A percentile compares a stretch with the other conserved stretches of the same genome.
Evolutionary conservation across 2,888 invertebrate genomes (phyloP).

Genomic region (Chirona hameri): DNA sequence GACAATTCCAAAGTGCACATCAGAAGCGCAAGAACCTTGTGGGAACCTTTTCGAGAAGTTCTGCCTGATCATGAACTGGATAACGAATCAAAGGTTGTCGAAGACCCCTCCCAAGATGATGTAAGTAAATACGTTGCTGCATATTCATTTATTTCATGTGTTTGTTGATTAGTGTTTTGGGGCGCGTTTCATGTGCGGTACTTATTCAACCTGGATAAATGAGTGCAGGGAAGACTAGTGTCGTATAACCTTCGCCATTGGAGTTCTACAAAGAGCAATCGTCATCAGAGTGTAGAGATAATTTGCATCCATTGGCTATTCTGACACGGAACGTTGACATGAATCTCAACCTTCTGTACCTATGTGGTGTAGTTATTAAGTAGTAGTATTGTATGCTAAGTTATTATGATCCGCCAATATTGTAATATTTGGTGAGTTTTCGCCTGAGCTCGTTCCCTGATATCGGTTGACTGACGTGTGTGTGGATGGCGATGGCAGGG

Average conservation of each 20-base stretch:
- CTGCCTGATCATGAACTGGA: neutral
- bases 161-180: too few species aligned
- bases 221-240: too few species aligned
- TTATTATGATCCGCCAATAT: neutral
- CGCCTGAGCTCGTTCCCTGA: neutral
- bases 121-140: neutral
- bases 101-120: neutral
- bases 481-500: neutral
- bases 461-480: neutral
- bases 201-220: too few species aligned
- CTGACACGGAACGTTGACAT: too few species aligned
- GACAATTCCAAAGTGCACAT: neutral
- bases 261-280: too few species aligned
- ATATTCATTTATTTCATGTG: too few species aligned
- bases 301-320: too few species aligned
- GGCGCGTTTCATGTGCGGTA: too few species aligned
- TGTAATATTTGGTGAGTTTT: neutral
- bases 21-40: neutral
- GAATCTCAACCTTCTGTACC: too few species aligned
- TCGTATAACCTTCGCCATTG: too few species aligned
- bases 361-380: neutral
- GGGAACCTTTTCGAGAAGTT: neutral
- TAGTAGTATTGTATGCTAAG: neutral
- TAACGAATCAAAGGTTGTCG: neutral
- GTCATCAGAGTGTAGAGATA: too few species aligned